Base-by-base conservation (phyloP, 2,113 vertebrate species). In the Caracal caracal region DNA sequence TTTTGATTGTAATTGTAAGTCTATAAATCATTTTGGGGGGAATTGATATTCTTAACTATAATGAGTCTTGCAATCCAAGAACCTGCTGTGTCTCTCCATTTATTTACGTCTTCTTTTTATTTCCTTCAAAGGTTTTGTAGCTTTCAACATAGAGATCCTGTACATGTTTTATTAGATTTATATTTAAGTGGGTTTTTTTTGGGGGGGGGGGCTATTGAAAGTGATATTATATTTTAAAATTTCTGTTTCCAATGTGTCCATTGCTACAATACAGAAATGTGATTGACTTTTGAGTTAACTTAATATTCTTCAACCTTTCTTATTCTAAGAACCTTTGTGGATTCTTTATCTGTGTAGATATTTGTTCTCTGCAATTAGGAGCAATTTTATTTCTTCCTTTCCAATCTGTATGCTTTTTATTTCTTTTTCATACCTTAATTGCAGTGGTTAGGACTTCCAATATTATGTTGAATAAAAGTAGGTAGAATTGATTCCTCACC, bases 301-400 rank as follows among this genome's bases (percentile, higher is more conserved):
- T 90, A 17, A 33, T 73, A 71, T 78, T 80, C 71, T 85, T 93
- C 49, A 66, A n/a, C 17, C 33, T 96, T 92, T 59, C 12, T 88
- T 80, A 43, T 37, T 79, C 9, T 26, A 15, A 93, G 61, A 94
- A 92, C 26, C 59, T 61, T 73, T 76, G 8, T 92, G 86, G 53
- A 65, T 79, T 56, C 24, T 35, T 61, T 83, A 71, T 90, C 53
- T 88, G 35, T 78, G 40, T 79, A 56, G 12, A 63, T 88, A 61
- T 51, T 76, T 68, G 1, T 70, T 71, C 20, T 88, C 28, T 56
- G n/a, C 40, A 88, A 91, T 79, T 53, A 47, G 24, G 28, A 65
- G 70, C 26, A 61, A 33, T 59, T 83, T 82, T 76, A 37, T 53
- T 83, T 88, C 49, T 90, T 71, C 8, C 11, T 85, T 93, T 68